These are phyloP conservation scores for Vesta saturnalis DNA, from an alignment of 2,888 invertebrate genomes.

Conservation along the genomic window DNA sequence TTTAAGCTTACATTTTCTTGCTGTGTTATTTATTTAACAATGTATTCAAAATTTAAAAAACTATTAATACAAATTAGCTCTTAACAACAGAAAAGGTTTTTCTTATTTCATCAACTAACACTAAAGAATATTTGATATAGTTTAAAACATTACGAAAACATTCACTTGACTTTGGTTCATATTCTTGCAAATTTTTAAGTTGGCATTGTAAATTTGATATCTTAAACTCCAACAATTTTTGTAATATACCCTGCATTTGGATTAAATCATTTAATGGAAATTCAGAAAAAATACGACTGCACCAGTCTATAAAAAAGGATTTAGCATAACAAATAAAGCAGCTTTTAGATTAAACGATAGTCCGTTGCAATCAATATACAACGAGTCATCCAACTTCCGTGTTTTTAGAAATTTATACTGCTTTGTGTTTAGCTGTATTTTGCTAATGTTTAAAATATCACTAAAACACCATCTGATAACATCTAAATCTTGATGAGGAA, in stretches of 20 bases:
- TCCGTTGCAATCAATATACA: conserved; percentile 72
- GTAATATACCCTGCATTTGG: conserved; percentile 31
- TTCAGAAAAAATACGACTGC: conserved; percentile 35
- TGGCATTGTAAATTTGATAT: not conserved
- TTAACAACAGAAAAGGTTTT: too few species aligned
- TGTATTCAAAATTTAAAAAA: too few species aligned
- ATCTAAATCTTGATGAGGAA: conserved; percentile 75
- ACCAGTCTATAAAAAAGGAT: conserved; percentile 43
- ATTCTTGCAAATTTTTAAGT: not conserved
- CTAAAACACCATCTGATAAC: conserved; percentile 69
- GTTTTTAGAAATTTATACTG: conserved; percentile 71
- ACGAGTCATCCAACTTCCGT: conserved; percentile 69
- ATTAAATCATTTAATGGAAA: conserved; percentile 32
- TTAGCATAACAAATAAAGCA: conserved; percentile 51
- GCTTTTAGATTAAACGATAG: conserved; percentile 73
- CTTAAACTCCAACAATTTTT: conserved; percentile 27
- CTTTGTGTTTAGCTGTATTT: conserved; percentile 50
- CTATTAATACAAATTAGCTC: too few species aligned
- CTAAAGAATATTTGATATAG: not conserved
- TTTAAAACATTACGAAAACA: not conserved
- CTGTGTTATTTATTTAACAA: too few species aligned
- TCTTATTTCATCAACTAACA: not conserved
- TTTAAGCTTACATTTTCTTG: too few species aligned
- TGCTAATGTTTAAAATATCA: conserved; percentile 64
- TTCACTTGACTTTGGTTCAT: not conserved